phyloP scores from a whole-genome alignment of 2,113 vertebrate genomes.

The Chionomys nivalis region DNA sequence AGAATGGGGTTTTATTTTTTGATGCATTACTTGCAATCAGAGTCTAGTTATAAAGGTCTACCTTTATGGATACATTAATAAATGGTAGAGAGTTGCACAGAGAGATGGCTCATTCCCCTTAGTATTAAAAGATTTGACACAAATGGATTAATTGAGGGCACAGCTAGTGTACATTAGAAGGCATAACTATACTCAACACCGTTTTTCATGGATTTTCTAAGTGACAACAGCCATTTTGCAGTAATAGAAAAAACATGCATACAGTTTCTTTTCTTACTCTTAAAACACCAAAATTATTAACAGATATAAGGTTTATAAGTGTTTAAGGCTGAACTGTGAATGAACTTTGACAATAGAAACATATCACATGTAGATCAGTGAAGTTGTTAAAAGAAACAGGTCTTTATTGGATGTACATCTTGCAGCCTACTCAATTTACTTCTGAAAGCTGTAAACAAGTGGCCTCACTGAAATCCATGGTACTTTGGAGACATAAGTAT shows the following conservation, averaged over 20 bases:
- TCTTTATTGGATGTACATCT: neutral
- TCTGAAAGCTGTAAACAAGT: neutral
- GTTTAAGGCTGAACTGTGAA: neutral
- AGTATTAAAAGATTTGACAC: neutral
- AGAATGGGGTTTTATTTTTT: neutral
- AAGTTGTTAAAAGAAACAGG: neutral
- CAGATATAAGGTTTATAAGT: neutral
- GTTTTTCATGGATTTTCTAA: neutral
- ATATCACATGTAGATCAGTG: neutral
- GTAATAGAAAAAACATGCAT: neutral
- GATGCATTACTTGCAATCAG: neutral
- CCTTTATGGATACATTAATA: neutral
- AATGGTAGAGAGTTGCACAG: neutral
- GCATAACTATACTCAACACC: neutral
- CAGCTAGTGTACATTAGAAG: neutral
- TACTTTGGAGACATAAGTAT: constrained; percentile 4
- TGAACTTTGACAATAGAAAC: neutral
- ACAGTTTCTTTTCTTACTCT: neutral
- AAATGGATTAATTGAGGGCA: neutral
- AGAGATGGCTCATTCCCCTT: neutral
- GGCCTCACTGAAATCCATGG: neutral
- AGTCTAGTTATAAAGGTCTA: neutral
- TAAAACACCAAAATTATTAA: neutral
- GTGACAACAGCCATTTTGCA: neutral
- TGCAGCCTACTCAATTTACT: neutral